Evolutionary conservation across 2,888 invertebrate genomes (phyloP).

Genomic region (Himalopsyche japonica): DNA sequence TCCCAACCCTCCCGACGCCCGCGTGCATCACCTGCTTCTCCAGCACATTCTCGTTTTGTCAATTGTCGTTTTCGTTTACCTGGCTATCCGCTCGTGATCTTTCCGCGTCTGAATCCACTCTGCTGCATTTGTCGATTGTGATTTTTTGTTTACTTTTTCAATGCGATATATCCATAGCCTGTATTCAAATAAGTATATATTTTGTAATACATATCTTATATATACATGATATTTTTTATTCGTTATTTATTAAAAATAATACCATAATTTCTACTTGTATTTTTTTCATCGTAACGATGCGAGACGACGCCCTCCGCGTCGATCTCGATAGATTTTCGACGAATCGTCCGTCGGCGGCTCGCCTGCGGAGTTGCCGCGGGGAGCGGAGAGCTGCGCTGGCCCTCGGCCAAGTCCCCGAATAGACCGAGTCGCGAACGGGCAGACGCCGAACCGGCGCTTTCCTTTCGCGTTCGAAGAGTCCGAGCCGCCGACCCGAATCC

Average conservation of each 20-base stretch:
- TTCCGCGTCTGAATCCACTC: not conserved
- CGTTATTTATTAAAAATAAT: not conserved
- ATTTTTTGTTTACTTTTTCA: not conserved
- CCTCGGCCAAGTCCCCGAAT: slow-evolving; percentile 42
- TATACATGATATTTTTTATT: not conserved
- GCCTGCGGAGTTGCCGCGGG: slow-evolving; percentile 37
- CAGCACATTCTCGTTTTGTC: slow-evolving; percentile 32
- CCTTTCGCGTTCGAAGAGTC: not conserved
- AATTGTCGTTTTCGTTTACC: slow-evolving; percentile 18
- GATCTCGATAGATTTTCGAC: slow-evolving; percentile 28
- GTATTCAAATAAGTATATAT: not conserved
- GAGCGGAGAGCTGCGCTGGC: slow-evolving; percentile 53
- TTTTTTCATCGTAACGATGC: not conserved
- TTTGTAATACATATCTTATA: not conserved
- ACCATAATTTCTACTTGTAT: not conserved
- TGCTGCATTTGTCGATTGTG: not conserved
- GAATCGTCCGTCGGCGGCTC: too few species aligned
- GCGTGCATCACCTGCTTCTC: slow-evolving; percentile 30
- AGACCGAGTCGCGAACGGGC: slow-evolving; percentile 44
- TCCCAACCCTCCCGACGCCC: slow-evolving; percentile 4
- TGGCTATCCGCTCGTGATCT: not conserved
- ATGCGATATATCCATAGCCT: not conserved
- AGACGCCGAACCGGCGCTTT: slow-evolving; percentile 51
- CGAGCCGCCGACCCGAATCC: not conserved
- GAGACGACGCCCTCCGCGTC: slow-evolving; percentile 44